A percentile compares a stretch with the other conserved stretches of the same genome.
Conservation (phyloP, 2,888 invertebrate genomes). For the Steinernema hermaphroditum region DNA sequence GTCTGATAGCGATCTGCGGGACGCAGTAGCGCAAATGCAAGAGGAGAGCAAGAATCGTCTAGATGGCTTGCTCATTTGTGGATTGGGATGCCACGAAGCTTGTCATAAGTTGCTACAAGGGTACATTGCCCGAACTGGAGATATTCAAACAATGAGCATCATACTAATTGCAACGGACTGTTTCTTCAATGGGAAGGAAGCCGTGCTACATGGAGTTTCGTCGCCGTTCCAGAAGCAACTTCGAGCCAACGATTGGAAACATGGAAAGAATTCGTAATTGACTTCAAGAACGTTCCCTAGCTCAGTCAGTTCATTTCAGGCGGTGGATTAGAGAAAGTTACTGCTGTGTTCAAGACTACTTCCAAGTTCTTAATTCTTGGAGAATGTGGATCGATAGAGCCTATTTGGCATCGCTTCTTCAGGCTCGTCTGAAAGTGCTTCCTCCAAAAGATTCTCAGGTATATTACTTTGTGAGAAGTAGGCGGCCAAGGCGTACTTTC, state of each 20-base stretch:
- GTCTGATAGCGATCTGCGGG: not conserved
- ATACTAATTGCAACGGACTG: conserved; percentile 14
- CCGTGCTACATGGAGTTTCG: not conserved
- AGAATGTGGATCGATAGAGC: conserved; percentile 16
- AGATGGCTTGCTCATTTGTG: conserved; percentile 6
- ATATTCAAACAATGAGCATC: conserved; percentile 1
- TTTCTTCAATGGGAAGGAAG: conserved; percentile 12
- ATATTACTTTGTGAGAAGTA: not conserved
- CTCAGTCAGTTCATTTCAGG: not conserved
- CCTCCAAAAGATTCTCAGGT: conserved; percentile 8
- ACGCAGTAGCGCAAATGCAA: not conserved
- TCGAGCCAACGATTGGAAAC: not conserved
- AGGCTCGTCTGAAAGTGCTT: not conserved
- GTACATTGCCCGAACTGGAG: not conserved
- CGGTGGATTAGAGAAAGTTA: conserved; percentile 5
- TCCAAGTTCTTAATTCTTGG: not conserved
- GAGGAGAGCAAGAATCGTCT: conserved; percentile 1
- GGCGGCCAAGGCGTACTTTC: not conserved
- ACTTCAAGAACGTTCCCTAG: not conserved
- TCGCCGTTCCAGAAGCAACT: not conserved
- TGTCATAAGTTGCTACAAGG: conserved; percentile 2
- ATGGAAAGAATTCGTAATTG: not conserved
- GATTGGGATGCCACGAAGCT: conserved; percentile 17
- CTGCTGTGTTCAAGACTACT: conserved; percentile 23
- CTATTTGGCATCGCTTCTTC: conserved; percentile 4